These are phyloP conservation scores for Drosophila percnosoma DNA, from an alignment of 2,888 invertebrate species.

Conservation along the genomic window DNA sequence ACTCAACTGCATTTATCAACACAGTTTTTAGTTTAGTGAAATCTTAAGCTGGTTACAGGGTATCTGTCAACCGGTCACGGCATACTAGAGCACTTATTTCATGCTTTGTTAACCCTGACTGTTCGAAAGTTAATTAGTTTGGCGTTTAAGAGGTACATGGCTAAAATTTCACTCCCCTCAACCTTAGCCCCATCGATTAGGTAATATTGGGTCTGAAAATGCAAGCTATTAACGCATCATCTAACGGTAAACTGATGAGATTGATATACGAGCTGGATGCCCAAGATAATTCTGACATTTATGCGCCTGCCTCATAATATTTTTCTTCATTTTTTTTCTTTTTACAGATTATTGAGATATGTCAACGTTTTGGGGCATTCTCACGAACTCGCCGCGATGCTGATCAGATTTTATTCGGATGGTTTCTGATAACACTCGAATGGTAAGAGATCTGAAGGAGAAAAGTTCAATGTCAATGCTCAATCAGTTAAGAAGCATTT, in stretches of 20 bases:
- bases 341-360: constrained; percentile 62
- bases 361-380: constrained; percentile 46
- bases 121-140: constrained; percentile 62
- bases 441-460: neutral
- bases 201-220: constrained; percentile 48
- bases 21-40: neutral
- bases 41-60: neutral
- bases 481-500: constrained; percentile 60
- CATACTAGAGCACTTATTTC: neutral
- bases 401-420: constrained; percentile 31
- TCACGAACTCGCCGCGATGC: constrained; percentile 35
- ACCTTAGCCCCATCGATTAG: constrained; percentile 40
- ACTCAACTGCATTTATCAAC: neutral
- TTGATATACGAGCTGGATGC: constrained; percentile 63
- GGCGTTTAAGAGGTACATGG: constrained; percentile 32
- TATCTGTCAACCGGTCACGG: neutral
- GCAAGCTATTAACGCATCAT: constrained; percentile 62
- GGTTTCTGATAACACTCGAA: constrained; percentile 47
- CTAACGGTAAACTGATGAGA: constrained; percentile 71
- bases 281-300: constrained; percentile 43
- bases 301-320: constrained; percentile 7
- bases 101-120: neutral
- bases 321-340: neutral
- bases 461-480: constrained; percentile 74
- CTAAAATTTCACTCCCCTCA: constrained; percentile 1